Evolutionary conservation across 2,888 invertebrate genomes (phyloP).

Genomic region (Drosophila peninsularis): DNA sequence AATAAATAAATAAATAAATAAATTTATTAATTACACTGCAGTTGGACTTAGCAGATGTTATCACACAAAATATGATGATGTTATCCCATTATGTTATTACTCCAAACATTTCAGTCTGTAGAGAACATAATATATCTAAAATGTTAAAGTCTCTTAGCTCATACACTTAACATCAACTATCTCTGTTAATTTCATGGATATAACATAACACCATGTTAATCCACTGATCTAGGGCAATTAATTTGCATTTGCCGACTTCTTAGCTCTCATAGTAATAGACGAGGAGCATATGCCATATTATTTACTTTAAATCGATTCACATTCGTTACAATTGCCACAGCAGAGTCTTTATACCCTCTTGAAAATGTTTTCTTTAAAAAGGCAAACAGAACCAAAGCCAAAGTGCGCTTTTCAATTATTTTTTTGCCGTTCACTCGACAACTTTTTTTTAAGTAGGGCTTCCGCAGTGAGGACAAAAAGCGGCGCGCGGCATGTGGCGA

Average conservation of each 20-base stretch:
- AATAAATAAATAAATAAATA: too few relatives aligned
- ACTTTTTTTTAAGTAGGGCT: conserved; percentile 52
- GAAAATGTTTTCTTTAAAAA: conserved; percentile 36
- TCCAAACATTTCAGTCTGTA: background rate
- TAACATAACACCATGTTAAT: background rate
- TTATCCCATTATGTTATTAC: too few relatives aligned
- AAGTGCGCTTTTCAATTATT: conserved; percentile 75
- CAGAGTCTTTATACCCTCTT: conserved; percentile 1
- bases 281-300: background rate
- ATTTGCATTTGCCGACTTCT: background rate
- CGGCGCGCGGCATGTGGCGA: background rate
- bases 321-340: conserved; percentile 4
- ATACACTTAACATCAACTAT: too few relatives aligned
- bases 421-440: conserved; percentile 65
- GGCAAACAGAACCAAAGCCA: conserved; percentile 40
- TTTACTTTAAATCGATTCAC: background rate
- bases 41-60: too few relatives aligned
- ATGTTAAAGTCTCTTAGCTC: too few relatives aligned
- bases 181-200: background rate
- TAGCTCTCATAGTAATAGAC: background rate
- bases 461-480: conserved; percentile 10
- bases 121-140: background rate
- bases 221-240: background rate
- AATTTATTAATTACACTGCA: too few relatives aligned
- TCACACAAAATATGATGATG: too few relatives aligned